Evolutionary conservation across 2,888 invertebrate genomes (phyloP).

Genomic region (Steromphala cineraria): DNA sequence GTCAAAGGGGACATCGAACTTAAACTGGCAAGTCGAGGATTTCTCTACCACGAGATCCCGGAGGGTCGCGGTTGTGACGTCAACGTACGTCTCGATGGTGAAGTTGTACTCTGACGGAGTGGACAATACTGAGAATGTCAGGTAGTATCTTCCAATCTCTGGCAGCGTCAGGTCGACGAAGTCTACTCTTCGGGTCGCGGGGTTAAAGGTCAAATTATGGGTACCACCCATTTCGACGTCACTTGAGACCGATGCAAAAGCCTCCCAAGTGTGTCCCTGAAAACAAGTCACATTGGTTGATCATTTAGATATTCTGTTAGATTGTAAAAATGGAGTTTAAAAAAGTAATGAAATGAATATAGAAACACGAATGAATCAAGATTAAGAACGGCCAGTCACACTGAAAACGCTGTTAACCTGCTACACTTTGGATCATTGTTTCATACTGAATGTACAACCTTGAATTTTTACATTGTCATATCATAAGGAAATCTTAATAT

Average conservation of each 20-base stretch:
- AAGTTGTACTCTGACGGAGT: conserved; percentile 51
- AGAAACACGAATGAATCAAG: too few species aligned
- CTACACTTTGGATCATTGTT: too few species aligned
- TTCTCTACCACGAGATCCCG: conserved; percentile 40
- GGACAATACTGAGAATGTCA: conserved; percentile 45
- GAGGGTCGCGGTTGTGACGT: conserved; percentile 38
- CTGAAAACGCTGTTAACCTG: too few species aligned
- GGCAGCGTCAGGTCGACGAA: conserved; percentile 46
- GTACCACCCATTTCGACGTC: conserved; percentile 41
- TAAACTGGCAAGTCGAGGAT: conserved; percentile 42
- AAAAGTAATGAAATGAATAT: too few species aligned
- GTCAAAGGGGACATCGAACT: conserved; percentile 50
- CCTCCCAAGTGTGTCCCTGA: conserved; percentile 55
- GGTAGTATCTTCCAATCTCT: conserved; percentile 43
- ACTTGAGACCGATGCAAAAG: conserved; percentile 34
- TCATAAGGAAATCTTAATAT: too few species aligned
- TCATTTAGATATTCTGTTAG: too few species aligned
- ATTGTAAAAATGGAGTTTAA: too few species aligned
- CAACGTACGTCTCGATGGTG: conserved; percentile 39
- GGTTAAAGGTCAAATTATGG: conserved; percentile 37
- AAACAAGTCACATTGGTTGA: background rate
- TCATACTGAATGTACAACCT: too few species aligned
- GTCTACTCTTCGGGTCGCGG: conserved; percentile 37
- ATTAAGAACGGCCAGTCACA: too few species aligned
- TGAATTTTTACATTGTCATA: too few species aligned